Base-by-base conservation (phyloP, 2,888 invertebrate species). In the Mythimna pallens region DNA sequence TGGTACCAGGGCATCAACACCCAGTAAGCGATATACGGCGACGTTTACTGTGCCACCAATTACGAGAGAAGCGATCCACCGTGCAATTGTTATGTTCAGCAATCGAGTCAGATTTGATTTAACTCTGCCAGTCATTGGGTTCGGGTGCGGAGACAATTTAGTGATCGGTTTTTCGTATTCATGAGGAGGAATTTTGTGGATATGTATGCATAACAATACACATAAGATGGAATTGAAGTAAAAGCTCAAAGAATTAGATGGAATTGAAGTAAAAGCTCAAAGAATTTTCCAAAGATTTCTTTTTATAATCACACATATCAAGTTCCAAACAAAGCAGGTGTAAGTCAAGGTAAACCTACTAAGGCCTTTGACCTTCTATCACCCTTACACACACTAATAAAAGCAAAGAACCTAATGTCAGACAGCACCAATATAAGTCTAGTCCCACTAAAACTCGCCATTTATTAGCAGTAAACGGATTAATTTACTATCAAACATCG, bases 1-100 rank as follows among this genome's bases (percentile, higher is more conserved):
- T 43, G 50, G 34, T 55, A 58, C 79, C 83, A 52, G 50, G 63
- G 70, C n/a, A 74, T 70, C 80, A 70, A 79, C 80, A 79, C 75
- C 57, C 82, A 63, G 78, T 72, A 82, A 67, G 52, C 81, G 83
- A 82, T 75, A 75, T 79, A 79, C 70, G 70, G 65, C 47, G 81
- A 81, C 81, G 68, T 74, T 83, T 66, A 81, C 68, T 70, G 70
- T 61, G 22, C 67, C 70, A 73, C 80, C 80, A 83, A 79, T 83
- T 81, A 75, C 68, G 73, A 58, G 57, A 12, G 62, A 55, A 66
- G 50, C 75, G 65, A 75, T 82, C 61, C 54, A 54, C 59, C 80
- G 80, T 65, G 63, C 81, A 75, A 81, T 81, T 83, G 81, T 83
- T 79, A 79, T 79, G 75, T 70, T 66, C 57, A 30, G 47, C 73